Evolutionary conservation across 2,797 vertebrate genomes (phyloP).

Genomic region (Helicolenus hilgendorfi): DNA sequence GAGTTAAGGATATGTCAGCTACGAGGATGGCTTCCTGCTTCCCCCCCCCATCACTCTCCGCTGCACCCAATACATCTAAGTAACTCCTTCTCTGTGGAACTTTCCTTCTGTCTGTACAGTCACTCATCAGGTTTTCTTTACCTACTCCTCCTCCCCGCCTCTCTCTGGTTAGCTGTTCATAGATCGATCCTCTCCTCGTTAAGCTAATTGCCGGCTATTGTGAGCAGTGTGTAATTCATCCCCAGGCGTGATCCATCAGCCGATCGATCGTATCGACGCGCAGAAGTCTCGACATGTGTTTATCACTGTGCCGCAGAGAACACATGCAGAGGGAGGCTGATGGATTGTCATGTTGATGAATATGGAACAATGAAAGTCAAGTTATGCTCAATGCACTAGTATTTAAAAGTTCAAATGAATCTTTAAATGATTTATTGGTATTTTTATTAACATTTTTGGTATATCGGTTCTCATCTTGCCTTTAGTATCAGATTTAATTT

Average conservation of each 20-base stretch:
- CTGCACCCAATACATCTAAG: conserved; percentile 4
- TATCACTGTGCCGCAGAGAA: conserved; percentile 39
- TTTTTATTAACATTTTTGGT: no score
- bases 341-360: conserved; percentile 36
- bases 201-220: conserved; percentile 81
- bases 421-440: neutral
- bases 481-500: neutral
- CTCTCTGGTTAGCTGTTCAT: conserved; percentile 10
- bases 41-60: neutral
- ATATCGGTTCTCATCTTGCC: neutral
- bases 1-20: conserved; percentile 52
- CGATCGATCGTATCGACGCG: conserved; percentile 71
- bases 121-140: neutral
- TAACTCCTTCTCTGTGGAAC: neutral
- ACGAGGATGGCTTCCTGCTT: conserved; percentile 50
- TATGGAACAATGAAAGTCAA: neutral
- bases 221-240: conserved; percentile 68
- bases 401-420: neutral
- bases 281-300: conserved; percentile 62
- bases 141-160: neutral
- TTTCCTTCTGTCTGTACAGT: neutral
- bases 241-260: conserved; percentile 70
- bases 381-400: neutral
- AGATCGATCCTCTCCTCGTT: conserved; percentile 76
- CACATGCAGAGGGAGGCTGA: conserved; percentile 28